A percentile compares a stretch with the other conserved stretches of the same genome.
Evolutionary conservation across 2,113 vertebrate genomes (phyloP).

Genomic region (Agelaius phoeniceus): DNA sequence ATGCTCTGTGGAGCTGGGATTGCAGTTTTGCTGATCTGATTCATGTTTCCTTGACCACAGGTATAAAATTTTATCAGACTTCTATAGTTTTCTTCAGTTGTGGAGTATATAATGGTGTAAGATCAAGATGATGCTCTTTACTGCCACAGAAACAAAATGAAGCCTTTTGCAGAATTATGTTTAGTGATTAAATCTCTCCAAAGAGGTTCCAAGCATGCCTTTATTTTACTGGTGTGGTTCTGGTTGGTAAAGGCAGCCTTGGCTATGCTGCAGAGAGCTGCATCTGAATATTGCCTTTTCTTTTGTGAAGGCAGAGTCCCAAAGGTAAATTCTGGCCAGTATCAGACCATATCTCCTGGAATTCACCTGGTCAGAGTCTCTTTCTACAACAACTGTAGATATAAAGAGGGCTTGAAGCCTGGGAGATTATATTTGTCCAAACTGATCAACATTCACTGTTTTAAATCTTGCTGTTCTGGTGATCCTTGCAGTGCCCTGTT

Average conservation of each 20-base stretch:
- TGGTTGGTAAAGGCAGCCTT: background rate
- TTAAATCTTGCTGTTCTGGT: background rate
- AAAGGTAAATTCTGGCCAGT: background rate
- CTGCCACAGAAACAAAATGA: background rate
- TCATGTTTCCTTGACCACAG: background rate
- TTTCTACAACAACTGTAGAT: background rate
- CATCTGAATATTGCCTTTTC: background rate
- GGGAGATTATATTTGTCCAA: background rate
- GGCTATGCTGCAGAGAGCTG: background rate
- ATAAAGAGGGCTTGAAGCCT: background rate
- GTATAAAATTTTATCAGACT: background rate
- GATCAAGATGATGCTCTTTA: background rate
- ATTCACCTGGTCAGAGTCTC: background rate
- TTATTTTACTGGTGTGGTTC: background rate
- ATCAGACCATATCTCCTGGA: background rate
- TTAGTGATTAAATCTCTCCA: background rate
- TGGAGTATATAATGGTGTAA: background rate
- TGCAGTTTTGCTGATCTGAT: background rate
- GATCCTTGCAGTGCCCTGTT: background rate
- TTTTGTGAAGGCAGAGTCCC: background rate
- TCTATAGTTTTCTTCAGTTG: background rate
- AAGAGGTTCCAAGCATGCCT: background rate
- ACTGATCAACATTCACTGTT: accelerated
- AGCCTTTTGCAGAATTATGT: background rate
- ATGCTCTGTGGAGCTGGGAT: background rate